Evolutionary conservation across 1,140 invertebrate genomes (phyloP), one percentile per base, ranked within the genome.

Genomic region (Tenebrio molitor): DNA sequence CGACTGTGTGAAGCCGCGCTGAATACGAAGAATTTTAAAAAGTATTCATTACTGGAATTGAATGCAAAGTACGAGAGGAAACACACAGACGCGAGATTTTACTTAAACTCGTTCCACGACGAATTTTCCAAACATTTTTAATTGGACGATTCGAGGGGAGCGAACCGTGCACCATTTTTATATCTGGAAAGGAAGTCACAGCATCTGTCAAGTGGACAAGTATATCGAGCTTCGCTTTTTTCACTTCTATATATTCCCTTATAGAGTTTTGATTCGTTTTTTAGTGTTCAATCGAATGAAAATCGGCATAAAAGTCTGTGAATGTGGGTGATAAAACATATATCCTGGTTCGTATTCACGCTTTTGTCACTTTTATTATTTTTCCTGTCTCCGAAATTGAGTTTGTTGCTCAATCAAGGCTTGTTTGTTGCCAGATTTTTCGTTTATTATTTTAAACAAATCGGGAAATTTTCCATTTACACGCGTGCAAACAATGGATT

Each of bases 221-320:
- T 66, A 72, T 67, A 67, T 72, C 62, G 70, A 14, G 63, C 39
- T 68, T 46, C 17, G 25, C 65, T 66, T 63, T 46, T 73, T 53
- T 64, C 53, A 50, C 67, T 34, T 73, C 66, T 64, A 73, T 69
- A 73, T 68, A 69, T 73, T 76, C 74, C 66, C 70, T 68, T 74
- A 72, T 50, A 68, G 70, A 70, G 41, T 64, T 73, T 77, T 76
- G 72, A 77, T 76, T 76, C 72, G 68, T 77, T 77, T 74, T 77
- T 77, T 77, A 77, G 71, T 72, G 76, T 76, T 74, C 76, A 74
- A 77, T 77, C 76, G 74, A 76, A 76, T 77, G 76, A 76, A 76
- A 76, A 76, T 77, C 66, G 72, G 76, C 65, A 74, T 76, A 77
- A 77, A 77, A 76, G 72, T 74, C 69, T 67, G 50, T 64, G 69